Evolutionary conservation across 2,113 vertebrate genomes (phyloP), one percentile per base, ranked within the genome.

Genomic region (Datnioides undecimradiatus): DNA sequence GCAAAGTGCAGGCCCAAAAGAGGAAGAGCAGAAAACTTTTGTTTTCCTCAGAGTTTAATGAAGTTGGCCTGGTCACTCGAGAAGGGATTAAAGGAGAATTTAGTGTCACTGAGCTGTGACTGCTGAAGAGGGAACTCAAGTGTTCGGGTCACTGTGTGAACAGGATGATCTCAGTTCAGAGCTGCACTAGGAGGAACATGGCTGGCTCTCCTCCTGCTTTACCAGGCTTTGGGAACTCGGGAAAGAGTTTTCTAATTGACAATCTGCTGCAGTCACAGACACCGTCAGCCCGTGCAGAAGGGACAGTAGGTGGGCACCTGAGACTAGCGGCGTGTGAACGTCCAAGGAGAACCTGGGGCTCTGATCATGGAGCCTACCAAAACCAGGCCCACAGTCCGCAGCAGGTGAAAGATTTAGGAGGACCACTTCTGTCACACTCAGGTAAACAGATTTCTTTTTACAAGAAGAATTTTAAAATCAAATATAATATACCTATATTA

Each of bases 171-270:
- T 93, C 94, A 74, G 90, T 95, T 68, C 95, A 91, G 86, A 89
- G 93, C 73, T 88, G 84, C 64, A 82, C 70, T 87, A 85, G 84
- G 78, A 88, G 91, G 89, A 94, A 94, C 76, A 94, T 94, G 93
- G 93, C 94, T 65, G 93, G 89, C 8, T 91, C 93, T 76, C 92
- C 96, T 21, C 93, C 95, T 59, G 88, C 83, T 87, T 91, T 87
- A 89, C 95, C 79, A 0, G 97, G 96, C 34, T 97, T 96, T 16
- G 97, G 96, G 49, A 94, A 70, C 88, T 93, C 96, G 29, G 97
- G 97, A 72, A 97, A 96, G 93, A 97, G 97, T 92, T 99, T 99
- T 91, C 95, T 98, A 43, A 98, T 98, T 36, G 97, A 99, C 86
- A 97, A 98, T 92, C 92, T 98, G 86, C 93, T 98, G 87, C 92